Conservation (phyloP, 1,140 invertebrate species). For the Euura saliciscinereae region DNA sequence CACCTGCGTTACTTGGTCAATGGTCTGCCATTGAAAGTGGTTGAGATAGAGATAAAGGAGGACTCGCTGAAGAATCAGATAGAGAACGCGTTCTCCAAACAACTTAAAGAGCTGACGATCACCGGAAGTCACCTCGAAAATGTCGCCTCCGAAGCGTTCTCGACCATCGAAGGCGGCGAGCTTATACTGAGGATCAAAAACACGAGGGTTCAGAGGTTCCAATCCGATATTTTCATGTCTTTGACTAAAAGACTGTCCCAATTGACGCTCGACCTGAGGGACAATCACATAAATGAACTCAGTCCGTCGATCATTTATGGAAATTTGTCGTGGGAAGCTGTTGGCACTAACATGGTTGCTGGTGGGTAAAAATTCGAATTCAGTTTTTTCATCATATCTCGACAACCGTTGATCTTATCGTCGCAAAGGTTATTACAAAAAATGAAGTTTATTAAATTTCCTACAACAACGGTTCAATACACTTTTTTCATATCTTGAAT, state of each 20-base stretch:
- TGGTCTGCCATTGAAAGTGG: conserved; percentile 65
- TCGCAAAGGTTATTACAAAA: too few species aligned
- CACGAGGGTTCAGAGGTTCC: conserved; percentile 76
- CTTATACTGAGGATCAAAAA: conserved; percentile 76
- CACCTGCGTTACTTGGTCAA: conserved; percentile 66
- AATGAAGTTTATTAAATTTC: too few species aligned
- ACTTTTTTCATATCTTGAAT: too few species aligned
- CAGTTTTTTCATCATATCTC: too few species aligned
- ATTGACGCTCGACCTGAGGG: conserved; percentile 80
- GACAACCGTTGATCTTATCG: too few species aligned
- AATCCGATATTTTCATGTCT: conserved; percentile 76
- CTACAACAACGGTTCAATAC: too few species aligned
- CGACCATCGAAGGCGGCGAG: conserved; percentile 68
- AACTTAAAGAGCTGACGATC: conserved; percentile 80
- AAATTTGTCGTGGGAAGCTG: conserved; percentile 83
- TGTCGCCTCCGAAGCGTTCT: conserved; percentile 75
- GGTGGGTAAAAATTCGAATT: conserved; percentile 58
- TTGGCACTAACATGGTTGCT: conserved; percentile 79
- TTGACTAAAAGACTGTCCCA: conserved; percentile 76
- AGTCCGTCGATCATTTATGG: conserved; percentile 84
- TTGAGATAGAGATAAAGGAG: conserved; percentile 76
- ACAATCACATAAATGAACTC: conserved; percentile 80
- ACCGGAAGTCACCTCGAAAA: conserved; percentile 72
- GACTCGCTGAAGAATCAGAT: conserved; percentile 73
- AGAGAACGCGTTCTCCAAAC: conserved; percentile 73